Percentiles rank a stretch among this genome's conserved stretches.
Evolutionary conservation across 92 coral and sea anemone genomes (phyloP).

Genomic region (Heliopora coerulea): DNA sequence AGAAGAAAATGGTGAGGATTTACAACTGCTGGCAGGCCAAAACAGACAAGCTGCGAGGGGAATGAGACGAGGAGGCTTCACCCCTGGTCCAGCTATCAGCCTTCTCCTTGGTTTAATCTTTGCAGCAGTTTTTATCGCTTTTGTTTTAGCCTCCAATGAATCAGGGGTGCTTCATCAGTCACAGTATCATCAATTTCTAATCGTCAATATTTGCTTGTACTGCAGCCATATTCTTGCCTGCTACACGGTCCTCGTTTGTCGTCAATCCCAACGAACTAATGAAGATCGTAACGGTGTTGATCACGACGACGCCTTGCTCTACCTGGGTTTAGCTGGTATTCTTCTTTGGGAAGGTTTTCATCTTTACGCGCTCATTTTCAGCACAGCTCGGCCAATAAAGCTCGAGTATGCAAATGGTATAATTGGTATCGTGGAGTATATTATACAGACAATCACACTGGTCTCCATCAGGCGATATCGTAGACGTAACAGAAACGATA

Average conservation of each 20-base stretch:
- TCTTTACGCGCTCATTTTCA: conserved; percentile 11
- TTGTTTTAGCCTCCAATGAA: conserved; percentile 22
- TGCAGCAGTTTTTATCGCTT: conserved; percentile 14
- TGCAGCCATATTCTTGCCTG: conserved; percentile 25
- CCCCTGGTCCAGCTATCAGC: conserved; percentile 21
- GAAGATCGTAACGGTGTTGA: conserved; percentile 8
- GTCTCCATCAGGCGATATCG: conserved; percentile 17
- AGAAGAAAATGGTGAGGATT: not conserved
- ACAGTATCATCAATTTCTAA: not conserved
- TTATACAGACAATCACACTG: conserved; percentile 21
- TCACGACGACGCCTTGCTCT: conserved; percentile 22
- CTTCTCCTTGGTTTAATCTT: conserved; percentile 19
- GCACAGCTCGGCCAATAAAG: not conserved
- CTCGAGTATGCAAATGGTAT: not conserved
- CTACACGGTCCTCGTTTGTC: conserved; percentile 8
- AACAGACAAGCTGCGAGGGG: not conserved
- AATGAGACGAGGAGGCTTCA: conserved; percentile 17
- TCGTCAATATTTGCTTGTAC: conserved; percentile 22
- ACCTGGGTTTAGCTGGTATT: conserved; percentile 24
- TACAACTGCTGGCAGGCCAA: not conserved
- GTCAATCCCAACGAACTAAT: conserved; percentile 27
- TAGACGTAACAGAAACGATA: conserved; percentile 6
- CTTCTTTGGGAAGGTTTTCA: conserved; percentile 36
- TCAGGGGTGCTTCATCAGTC: not conserved
- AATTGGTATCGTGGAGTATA: not conserved